Base-by-base conservation (phyloP, 2,888 invertebrate species). In the Mythimna vitellina region DNA sequence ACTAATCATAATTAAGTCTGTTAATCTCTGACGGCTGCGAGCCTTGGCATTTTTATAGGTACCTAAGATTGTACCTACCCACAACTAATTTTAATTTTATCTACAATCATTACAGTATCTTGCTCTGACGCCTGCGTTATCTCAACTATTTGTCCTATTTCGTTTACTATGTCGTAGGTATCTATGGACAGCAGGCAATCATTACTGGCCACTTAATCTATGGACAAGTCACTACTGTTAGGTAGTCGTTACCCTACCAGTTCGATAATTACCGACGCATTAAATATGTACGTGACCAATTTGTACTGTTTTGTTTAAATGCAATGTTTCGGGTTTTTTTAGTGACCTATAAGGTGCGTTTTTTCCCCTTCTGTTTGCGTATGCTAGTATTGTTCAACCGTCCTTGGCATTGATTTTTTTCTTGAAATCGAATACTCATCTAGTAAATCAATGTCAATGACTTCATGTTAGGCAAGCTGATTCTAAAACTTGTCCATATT, bases 101-200 rank as follows among this genome's bases (percentile, higher is more conserved):
- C 70, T 73, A 75, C 51, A 65, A 80, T 86, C 85, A 89, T 91
- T 91, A 90, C 84, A 85, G 78, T 90, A 89, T 89, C 89, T 84
- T 87, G 80, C 86, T 84, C 81, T 88, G 91, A 89, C 92, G 91
- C 88, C 88, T 82, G 70, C 85, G 60, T 87, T 91, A 93, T 93
- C 92, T 89, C 85, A 91, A 92, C 86, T 89, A 88, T 89, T 88
- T 87, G 89, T 88, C 86, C 89, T 86, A 89, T 92, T 90, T 89
- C 84, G 89, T 88, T 85, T 71, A 72, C 77, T 83, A 75, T 77
- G 82, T 80, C 73, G 72, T 73, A 38, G 70, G 32, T 65, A 70
- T 53, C 69, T 60, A 75, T 83, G 73, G 78, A 75, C 82, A 85
- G 71, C 72, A 84, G 83, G 82, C 71, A 75, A 76, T 80, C 65